Percentiles rank a stretch among this genome's conserved stretches.
Evolutionary conservation across 2,797 vertebrate species (phyloP).

Genomic region (Sphenopsis melanotis): DNA sequence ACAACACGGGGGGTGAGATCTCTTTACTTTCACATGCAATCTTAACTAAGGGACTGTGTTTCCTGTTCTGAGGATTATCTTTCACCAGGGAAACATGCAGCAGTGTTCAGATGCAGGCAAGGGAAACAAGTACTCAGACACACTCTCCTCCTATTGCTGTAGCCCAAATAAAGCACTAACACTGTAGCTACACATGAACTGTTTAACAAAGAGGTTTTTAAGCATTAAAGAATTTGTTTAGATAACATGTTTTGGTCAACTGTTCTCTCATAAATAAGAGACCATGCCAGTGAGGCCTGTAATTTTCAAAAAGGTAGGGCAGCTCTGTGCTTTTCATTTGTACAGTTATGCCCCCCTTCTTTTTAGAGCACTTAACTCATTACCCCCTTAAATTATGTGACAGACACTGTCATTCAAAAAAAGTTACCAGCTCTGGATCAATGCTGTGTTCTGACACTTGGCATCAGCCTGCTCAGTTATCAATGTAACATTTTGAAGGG

Average conservation of each 20-base stretch:
- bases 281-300: neutral
- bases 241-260: neutral
- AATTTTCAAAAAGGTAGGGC: neutral
- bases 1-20: neutral
- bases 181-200: neutral
- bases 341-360: neutral
- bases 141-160: neutral
- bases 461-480: neutral
- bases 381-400: neutral
- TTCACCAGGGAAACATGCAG: neutral
- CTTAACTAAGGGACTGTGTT: neutral
- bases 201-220: neutral
- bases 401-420: neutral
- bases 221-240: neutral
- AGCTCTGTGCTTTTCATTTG: neutral
- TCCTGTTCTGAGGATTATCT: neutral
- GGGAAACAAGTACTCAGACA: neutral
- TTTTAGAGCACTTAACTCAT: neutral
- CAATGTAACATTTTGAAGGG: neutral
- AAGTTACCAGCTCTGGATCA: neutral
- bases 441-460: neutral
- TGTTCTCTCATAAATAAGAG: neutral
- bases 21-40: neutral
- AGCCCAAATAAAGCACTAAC: neutral
- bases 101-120: neutral